Conservation (phyloP, 2,888 invertebrate species). For the Invenusta paracnida region DNA sequence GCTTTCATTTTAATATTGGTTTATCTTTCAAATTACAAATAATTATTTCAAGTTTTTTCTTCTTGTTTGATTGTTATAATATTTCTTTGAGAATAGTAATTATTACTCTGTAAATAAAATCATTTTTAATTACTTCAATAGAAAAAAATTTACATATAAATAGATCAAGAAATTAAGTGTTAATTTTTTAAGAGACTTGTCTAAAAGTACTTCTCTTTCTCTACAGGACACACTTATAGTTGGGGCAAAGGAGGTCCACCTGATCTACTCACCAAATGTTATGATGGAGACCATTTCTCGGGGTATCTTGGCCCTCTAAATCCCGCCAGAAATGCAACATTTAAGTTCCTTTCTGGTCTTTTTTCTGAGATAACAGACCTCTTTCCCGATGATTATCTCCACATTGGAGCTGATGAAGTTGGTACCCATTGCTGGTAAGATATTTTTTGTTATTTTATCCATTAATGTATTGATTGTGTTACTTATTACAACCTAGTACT, state of each 20-base stretch:
- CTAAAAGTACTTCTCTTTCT: neutral
- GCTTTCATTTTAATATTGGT: too few species aligned
- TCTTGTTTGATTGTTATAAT: too few species aligned
- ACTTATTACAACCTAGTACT: too few species aligned
- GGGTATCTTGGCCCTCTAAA: slow-evolving; percentile 75
- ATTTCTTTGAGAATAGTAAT: too few species aligned
- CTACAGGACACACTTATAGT: slow-evolving; percentile 58
- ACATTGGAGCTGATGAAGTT: slow-evolving; percentile 88
- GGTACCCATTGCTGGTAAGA: slow-evolving; percentile 74
- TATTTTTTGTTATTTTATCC: neutral
- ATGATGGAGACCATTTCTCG: slow-evolving; percentile 28
- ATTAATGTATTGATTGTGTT: too few species aligned
- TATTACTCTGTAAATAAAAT: too few species aligned
- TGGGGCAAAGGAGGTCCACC: slow-evolving; percentile 59
- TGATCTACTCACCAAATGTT: slow-evolving; percentile 55
- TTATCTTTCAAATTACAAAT: too few species aligned
- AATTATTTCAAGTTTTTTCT: too few species aligned
- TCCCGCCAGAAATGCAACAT: slow-evolving; percentile 69
- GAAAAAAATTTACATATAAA: too few species aligned
- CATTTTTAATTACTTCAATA: too few species aligned
- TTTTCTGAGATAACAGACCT: slow-evolving; percentile 69
- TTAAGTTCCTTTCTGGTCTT: slow-evolving; percentile 68
- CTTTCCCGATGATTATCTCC: slow-evolving; percentile 78
- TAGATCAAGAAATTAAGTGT: too few species aligned
- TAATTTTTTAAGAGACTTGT: too few species aligned